Conservation (phyloP, 1,140 invertebrate species). For the Homalodisca vitripennis region DNA sequence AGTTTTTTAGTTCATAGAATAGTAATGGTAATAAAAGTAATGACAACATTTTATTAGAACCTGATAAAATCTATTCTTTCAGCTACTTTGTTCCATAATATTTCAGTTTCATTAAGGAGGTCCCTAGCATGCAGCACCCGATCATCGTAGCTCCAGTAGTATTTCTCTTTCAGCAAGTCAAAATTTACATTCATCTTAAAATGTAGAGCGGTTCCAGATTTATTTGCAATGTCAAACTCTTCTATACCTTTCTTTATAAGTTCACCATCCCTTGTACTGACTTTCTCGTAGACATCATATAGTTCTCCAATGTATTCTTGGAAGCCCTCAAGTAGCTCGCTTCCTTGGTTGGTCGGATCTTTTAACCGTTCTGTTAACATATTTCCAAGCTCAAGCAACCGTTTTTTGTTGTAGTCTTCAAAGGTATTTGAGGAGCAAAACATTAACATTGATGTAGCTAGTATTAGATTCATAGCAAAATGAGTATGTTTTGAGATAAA, state of each 20-base stretch:
- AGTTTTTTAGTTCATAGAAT: no score
- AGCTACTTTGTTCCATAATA: neutral
- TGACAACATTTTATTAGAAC: neutral
- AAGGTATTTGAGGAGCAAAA: no score
- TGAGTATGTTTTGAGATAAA: no score
- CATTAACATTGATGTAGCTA: no score
- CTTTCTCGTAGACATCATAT: slow-evolving; percentile 1
- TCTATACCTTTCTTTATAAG: neutral
- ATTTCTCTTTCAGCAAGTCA: neutral
- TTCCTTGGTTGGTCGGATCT: neutral
- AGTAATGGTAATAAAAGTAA: no score
- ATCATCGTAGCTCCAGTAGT: slow-evolving; percentile 13
- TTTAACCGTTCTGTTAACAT: neutral
- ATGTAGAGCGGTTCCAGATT: neutral
- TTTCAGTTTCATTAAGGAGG: slow-evolving; percentile 1
- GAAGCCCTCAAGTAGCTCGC: neutral
- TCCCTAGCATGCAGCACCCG: neutral
- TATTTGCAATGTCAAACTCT: neutral
- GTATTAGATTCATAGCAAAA: no score
- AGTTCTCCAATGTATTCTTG: slow-evolving; percentile 1
- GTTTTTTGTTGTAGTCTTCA: neutral
- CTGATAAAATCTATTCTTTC: neutral
- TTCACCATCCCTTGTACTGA: neutral
- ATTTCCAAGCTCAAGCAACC: neutral
- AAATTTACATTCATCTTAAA: neutral